Evolutionary conservation across 2,797 vertebrate species (phyloP), one percentile per base, ranked within the genome.

Genomic region (Tokudaia muenninki): DNA sequence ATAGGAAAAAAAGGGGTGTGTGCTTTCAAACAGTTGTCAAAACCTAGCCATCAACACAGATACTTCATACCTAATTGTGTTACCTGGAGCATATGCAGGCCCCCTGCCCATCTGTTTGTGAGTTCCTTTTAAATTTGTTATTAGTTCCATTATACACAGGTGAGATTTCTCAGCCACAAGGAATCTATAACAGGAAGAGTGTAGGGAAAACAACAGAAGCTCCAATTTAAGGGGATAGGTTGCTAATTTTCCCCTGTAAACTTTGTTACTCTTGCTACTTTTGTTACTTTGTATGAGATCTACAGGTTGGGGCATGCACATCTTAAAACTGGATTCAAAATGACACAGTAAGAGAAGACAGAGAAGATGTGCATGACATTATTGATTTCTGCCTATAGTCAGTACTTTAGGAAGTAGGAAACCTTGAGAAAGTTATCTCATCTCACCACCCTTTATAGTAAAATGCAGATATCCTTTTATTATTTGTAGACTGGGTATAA

Each of bases 21-120:
- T 47, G 34, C 91, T 96, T 92, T 47, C 77, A 91, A 95, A 90
- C 55, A n/a, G 21, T 84, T 92, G 63, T 91, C 86, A 83, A 83
- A 96, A 63, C 67, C 31, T 80, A 72, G 26, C 37, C 41, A 72
- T 29, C 44, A 91, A 50, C 31, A 87, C 37, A 91, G 52, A 29
- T 86, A 65, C 81, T 87, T 92, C 16, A 70, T 67, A 19, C 31
- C 24, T 16, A 81, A 70, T 5, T 41, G 14, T 10, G 86, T 50
- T 52, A 44, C 81, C 34, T 65, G 44, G n/a, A 59, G 14, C 17
- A 29, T 0, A 0, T 6, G 10, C 29, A 13, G 1, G 6, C 11
- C 17, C 10, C 72, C 37, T 59, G 78, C 6, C 72, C 2, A n/a
- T 47, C 16, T 29, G 75, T 63, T 7, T 31, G 31, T 63, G 19